phyloP scores from a whole-genome alignment of 2,797 vertebrate species.

The Kryptolebias ocellatus region DNA sequence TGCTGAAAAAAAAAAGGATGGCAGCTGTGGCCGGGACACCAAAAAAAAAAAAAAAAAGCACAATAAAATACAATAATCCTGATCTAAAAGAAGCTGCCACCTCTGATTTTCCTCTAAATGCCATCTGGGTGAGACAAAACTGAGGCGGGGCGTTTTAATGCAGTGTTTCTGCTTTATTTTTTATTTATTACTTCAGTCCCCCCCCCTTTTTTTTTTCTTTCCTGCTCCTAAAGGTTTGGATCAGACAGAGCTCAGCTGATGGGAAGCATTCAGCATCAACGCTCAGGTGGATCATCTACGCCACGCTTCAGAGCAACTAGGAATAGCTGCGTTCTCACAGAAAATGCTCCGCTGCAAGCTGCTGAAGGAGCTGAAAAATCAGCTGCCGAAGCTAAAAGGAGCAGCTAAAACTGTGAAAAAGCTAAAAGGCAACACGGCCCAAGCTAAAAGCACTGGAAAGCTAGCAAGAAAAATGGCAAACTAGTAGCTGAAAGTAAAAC shows the following conservation, averaged over 20 bases:
- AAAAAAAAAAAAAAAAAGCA: not conserved
- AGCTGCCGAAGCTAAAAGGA: no score
- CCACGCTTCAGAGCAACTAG: no score
- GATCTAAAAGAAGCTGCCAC: constrained; percentile 54
- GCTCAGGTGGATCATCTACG: not conserved
- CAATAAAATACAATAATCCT: constrained; percentile 24
- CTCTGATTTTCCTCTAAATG: constrained; percentile 41
- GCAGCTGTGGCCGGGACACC: constrained; percentile 34
- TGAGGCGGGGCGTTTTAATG: constrained; percentile 75
- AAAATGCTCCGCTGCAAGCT: no score
- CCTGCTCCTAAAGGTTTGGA: constrained; percentile 53
- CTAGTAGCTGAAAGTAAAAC: no score
- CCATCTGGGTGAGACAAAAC: constrained; percentile 70
- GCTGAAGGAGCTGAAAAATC: no score
- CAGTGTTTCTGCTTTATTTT: constrained; percentile 72
- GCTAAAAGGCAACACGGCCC: no score
- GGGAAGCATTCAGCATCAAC: constrained; percentile 44
- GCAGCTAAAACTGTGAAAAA: not conserved
- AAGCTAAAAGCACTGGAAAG: no score
- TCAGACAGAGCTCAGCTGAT: constrained; percentile 47
- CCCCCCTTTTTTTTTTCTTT: not conserved
- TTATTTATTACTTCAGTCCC: not conserved
- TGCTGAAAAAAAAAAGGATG: constrained; percentile 43
- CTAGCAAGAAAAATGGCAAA: no score
- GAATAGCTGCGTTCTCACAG: no score